phyloP scores from a whole-genome alignment of 2,888 invertebrate species.

The Heteromyza rotundicornis region DNA sequence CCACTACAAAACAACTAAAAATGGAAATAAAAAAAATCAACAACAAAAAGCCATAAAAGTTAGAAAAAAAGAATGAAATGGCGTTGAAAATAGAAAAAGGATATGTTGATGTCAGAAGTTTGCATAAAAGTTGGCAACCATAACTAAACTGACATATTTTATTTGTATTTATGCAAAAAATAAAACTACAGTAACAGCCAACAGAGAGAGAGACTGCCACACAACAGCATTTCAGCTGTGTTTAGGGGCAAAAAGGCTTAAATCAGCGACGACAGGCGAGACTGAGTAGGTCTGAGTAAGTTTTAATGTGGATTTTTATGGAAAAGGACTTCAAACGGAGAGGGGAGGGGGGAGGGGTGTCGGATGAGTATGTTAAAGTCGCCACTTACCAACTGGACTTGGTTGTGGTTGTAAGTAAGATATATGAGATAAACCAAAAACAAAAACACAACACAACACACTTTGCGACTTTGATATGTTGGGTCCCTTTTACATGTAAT shows the following conservation, averaged over 20 bases:
- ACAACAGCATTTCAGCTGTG: background rate
- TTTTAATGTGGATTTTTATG: background rate
- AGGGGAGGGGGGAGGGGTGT: background rate
- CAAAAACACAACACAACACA: no score
- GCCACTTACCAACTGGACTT: background rate
- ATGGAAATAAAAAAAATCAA: background rate
- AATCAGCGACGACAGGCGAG: background rate
- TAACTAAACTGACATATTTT: constrained; percentile 5
- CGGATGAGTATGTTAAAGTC: no score
- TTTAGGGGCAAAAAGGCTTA: background rate
- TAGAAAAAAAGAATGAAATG: background rate
- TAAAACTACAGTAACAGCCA: background rate
- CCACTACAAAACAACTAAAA: background rate
- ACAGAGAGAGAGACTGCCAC: background rate
- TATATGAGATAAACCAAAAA: background rate
- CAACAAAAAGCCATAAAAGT: background rate
- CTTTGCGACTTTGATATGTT: no score
- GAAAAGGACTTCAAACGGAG: background rate
- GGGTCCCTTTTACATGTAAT: no score
- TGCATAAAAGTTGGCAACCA: background rate
- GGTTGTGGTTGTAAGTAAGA: background rate
- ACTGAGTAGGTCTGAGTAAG: background rate
- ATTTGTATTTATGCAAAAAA: background rate
- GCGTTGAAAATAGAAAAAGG: background rate
- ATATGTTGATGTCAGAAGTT: constrained; percentile 3